These are phyloP conservation scores for Tenthredo notha DNA, from an alignment of 2,888 invertebrate species.

Conservation along the genomic window DNA sequence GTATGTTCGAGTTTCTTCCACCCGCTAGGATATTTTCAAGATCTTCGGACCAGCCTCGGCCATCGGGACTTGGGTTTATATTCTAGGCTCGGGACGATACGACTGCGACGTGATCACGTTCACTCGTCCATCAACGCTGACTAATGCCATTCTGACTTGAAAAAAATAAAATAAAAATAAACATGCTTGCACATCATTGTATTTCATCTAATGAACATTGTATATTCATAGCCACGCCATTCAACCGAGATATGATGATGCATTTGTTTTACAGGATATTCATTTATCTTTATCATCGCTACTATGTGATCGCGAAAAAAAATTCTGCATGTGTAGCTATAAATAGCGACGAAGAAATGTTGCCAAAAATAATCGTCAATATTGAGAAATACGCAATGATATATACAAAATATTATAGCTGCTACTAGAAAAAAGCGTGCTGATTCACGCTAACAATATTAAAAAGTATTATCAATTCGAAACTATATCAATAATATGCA, in stretches of 20 bases:
- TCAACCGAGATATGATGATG: not conserved
- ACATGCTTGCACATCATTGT: too few species aligned
- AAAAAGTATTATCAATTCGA: not conserved
- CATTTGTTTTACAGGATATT: not conserved
- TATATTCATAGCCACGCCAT: too few species aligned
- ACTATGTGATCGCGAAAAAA: not conserved
- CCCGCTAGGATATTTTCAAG: not conserved
- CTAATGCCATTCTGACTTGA: too few species aligned
- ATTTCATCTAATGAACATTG: not conserved
- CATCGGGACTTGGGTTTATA: not conserved
- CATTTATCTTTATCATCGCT: not conserved
- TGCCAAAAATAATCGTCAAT: not conserved
- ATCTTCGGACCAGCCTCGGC: not conserved
- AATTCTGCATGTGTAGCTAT: not conserved
- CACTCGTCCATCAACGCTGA: too few species aligned
- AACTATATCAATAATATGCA: not conserved
- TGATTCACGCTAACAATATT: not conserved
- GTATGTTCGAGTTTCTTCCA: not conserved
- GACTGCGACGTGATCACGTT: not conserved
- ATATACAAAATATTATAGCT: not conserved
- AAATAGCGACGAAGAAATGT: not conserved
- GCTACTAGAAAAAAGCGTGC: not conserved
- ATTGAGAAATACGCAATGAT: not conserved
- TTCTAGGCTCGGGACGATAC: not conserved
- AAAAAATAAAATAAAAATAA: too few species aligned